Evolutionary conservation across 2,797 vertebrate species (phyloP), one percentile per base, ranked within the genome.

Genomic region (Mormyrus proboscirostris): DNA sequence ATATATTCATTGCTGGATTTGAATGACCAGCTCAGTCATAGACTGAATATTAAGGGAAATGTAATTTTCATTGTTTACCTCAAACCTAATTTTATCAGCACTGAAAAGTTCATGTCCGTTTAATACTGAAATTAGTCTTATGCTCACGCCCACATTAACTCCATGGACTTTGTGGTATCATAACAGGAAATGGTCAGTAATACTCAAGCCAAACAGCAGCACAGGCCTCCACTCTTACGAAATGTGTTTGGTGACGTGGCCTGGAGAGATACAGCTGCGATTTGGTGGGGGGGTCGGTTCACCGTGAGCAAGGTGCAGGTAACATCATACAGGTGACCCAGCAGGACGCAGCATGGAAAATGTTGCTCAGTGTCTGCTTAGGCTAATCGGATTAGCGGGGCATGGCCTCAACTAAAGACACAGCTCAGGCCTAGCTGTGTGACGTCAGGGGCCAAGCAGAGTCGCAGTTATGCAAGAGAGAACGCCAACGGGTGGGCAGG

Each of bases 321-420:
- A 19, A n/a, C 33, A 8, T 7, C 14, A 4, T 29, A 7, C 16
- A 4, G 57, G 10, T 41, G 44, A 88, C 50, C 57, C 57, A 59
- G 25, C 9, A 47, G 10, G 16, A 76, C 33, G 47, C 57, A 76
- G 38, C 25, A 59, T 86, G 29, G 88, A 90, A 73, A 59, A 41
- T 83, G 89, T 47, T 59, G 87, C 89, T 90, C 84, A 88, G 49
- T 87, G 53, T 47, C 91, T 89, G 90, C 88, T 91, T 91, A 92
- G 51, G 87, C 16, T 92, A 92, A 92, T 91, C 88, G 88, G 91
- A 93, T 93, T 91, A 93, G 76, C 73, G 14, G 50, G 22, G 22
- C 41, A 73, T 57, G 14, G 9, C 59, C 69, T 86, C 83, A 50
- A 83, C 86, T 87, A 91, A 82, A 90, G 89, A 90, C 89, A 62